Base-by-base conservation (phyloP, 2,113 vertebrate genomes). In the Prochilodus magdalenae region DNA sequence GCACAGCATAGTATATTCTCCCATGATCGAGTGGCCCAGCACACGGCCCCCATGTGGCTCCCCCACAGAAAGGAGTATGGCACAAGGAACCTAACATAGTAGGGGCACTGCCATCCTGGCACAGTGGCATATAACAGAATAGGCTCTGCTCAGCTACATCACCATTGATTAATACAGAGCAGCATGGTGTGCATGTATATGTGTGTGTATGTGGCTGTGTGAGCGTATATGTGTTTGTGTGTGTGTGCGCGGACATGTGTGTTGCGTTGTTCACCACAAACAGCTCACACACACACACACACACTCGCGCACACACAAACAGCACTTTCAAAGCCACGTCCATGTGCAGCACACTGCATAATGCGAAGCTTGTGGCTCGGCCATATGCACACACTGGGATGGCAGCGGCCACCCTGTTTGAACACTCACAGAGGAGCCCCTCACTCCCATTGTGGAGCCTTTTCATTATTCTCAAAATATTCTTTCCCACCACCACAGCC, bases 1-100 rank as follows among this genome's bases (percentile, higher is more conserved):
- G 87, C 91, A 91, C 92, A 91, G 87, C 91, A 92, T 91, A 89
- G 78, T 92, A 90, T 90, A 88, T 91, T 92, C 89, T 47, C 69
- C 77, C 88, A 80, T 82, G 79, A 81, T 86, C 44, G 85, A 90
- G 81, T 79, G 83, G 77, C 87, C 77, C 75, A 77, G 80, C 75
- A 51, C 81, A 51, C 75, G 76, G 73, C 82, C 75, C 77, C 76
- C 24, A 40, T 77, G 76, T 84, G 83, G 73, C 76, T 84, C 77
- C 80, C 69, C 85, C 47, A 53, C 49, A 59, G 53, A 80, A 62
- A 73, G 77, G 77, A 76, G 70, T 80, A 80, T 80, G 67, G 73
- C 86, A 83, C 86, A 75, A 75, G 49, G 65, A 80, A 67, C 80
- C 86, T 70, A 72, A 83, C 80, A 77, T 47, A 72, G 82, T 79